Percentiles rank a stretch among this genome's conserved stretches.
Evolutionary conservation across 1,140 invertebrate genomes (phyloP).

Genomic region (Venturia canescens): DNA sequence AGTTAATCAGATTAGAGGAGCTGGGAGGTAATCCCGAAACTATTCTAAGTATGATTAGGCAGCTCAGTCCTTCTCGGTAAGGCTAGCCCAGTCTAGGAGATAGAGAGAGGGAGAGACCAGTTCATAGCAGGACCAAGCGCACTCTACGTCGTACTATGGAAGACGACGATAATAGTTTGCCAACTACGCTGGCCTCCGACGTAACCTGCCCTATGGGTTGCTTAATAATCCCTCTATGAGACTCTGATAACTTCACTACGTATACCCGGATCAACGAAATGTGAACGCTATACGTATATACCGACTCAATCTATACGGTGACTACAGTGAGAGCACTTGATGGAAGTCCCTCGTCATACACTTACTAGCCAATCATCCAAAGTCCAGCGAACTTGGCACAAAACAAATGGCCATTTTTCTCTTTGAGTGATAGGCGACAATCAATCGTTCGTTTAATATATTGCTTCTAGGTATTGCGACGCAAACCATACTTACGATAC

Average conservation of each 20-base stretch:
- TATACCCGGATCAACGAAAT: conserved; percentile 57
- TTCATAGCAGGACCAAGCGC: conserved; percentile 60
- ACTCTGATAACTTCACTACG: conserved; percentile 74
- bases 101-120: conserved; percentile 59
- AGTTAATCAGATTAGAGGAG: conserved; percentile 77
- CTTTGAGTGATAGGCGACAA: not conserved
- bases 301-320: not conserved
- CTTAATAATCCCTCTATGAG: conserved; percentile 76
- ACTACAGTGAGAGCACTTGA: conserved; percentile 25
- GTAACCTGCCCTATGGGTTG: conserved; percentile 75
- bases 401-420: not conserved
- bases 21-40: conserved; percentile 76
- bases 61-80: conserved; percentile 66
- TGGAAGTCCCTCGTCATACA: conserved; percentile 32
- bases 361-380: conserved; percentile 2
- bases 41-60: conserved; percentile 79
- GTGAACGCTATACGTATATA: conserved; percentile 49
- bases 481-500: conserved; percentile 95
- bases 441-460: conserved; percentile 12
- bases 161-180: conserved; percentile 77
- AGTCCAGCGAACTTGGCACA: not conserved
- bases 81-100: conserved; percentile 41
- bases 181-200: conserved; percentile 74
- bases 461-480: conserved; percentile 88
- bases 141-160: conserved; percentile 71